Conservation (phyloP, 2,113 vertebrate species). For the Indicator maculatus region DNA sequence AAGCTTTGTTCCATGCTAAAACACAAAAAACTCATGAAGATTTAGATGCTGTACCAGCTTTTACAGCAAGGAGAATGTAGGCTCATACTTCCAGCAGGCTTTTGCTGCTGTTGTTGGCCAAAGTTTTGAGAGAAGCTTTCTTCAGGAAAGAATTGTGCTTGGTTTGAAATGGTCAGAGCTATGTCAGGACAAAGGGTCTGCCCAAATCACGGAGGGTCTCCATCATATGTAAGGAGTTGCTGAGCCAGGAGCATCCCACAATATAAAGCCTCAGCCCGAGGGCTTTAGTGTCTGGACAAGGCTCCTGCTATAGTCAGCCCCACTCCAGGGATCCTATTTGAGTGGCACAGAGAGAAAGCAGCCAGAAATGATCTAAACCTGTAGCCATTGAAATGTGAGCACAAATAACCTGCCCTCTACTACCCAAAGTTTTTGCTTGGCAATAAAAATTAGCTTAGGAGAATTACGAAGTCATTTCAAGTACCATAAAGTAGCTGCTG, state of each 20-base stretch:
- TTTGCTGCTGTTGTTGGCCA: not conserved
- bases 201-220: not conserved
- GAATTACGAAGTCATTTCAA: conserved; percentile 67
- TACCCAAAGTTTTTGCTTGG: conserved; percentile 39
- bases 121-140: not conserved
- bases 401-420: not conserved
- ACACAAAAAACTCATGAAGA: conserved; percentile 27
- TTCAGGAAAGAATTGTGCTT: not conserved
- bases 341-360: no score
- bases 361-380: not conserved
- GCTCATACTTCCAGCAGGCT: not conserved
- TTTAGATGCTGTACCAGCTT: conserved; percentile 42
- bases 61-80: conserved; percentile 3
- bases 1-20: conserved; percentile 63
- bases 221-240: not conserved
- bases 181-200: not conserved
- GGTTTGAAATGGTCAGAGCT: not conserved
- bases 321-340: not conserved
- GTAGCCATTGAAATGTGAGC: not conserved
- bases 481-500: conserved; percentile 70
- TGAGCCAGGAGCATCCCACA: not conserved
- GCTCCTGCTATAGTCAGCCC: not conserved
- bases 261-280: not conserved
- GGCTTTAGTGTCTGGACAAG: not conserved
- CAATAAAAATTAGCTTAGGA: conserved; percentile 63